Evolutionary conservation across 2,113 vertebrate species (phyloP).

Genomic region (Callorhinus ursinus): DNA sequence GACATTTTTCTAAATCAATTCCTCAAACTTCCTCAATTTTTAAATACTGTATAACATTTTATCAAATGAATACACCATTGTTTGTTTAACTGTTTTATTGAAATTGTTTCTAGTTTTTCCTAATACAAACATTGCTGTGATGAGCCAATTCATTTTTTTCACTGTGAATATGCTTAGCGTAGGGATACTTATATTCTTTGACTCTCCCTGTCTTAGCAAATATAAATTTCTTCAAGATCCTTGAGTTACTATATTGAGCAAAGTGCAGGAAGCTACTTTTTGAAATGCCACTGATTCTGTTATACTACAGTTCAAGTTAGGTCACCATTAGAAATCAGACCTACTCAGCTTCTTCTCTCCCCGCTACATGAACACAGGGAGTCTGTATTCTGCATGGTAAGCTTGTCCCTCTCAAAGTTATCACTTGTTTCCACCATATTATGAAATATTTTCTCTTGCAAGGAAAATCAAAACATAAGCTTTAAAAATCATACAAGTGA

Average conservation of each 20-base stretch:
- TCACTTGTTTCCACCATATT: neutral
- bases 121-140: neutral
- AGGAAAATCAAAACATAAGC: slow-evolving; percentile 1
- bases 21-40: neutral
- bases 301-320: neutral
- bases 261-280: neutral
- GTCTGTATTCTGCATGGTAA: neutral
- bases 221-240: neutral
- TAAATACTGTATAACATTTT: neutral
- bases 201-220: neutral
- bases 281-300: neutral
- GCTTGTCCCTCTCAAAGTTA: neutral
- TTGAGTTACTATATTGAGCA: neutral
- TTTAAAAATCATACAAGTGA: neutral
- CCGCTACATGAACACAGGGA: neutral
- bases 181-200: neutral
- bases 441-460: slow-evolving; percentile 20
- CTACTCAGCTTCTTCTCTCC: neutral
- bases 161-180: neutral
- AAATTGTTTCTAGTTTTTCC: neutral
- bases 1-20: slow-evolving; percentile 18
- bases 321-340: neutral
- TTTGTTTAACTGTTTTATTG: slow-evolving; percentile 33
- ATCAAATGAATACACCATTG: neutral
- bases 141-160: neutral